These are phyloP conservation scores for Pristionchus fissidentatus DNA, from an alignment of 2,888 invertebrate species.

Conservation along the genomic window DNA sequence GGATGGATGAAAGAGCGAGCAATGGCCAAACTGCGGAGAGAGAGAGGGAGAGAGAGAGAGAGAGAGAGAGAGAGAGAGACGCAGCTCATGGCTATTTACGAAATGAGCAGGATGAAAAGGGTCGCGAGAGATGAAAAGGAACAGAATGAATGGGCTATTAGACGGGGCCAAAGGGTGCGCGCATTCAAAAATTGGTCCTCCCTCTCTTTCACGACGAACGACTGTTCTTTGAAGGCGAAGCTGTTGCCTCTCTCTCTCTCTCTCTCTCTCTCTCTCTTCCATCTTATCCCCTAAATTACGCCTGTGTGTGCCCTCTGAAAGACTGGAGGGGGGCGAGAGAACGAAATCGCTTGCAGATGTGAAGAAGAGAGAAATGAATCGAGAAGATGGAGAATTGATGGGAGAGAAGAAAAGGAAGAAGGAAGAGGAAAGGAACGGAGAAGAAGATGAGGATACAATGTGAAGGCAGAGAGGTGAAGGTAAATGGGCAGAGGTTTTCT, in stretches of 20 bases:
- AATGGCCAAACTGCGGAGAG: not conserved
- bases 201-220: not conserved
- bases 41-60: not conserved
- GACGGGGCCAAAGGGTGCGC: too few species aligned
- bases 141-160: not conserved
- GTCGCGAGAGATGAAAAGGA: not conserved
- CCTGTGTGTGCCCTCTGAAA: not conserved
- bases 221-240: not conserved
- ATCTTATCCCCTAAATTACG: not conserved
- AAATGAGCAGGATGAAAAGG: not conserved
- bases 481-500: too few species aligned
- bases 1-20: not conserved
- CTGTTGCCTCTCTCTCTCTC: not conserved
- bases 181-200: too few species aligned
- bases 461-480: too few species aligned
- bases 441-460: too few species aligned
- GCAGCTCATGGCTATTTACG: too few species aligned
- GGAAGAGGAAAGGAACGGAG: too few species aligned
- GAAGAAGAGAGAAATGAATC: not conserved
- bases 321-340: too few species aligned
- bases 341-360: constrained; percentile 26
- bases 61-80: not conserved
- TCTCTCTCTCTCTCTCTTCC: not conserved
- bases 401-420: not conserved
- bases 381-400: constrained; percentile 1